These are phyloP conservation scores for Subanguina moxae DNA, from an alignment of 1,140 invertebrate genomes.

Conservation along the genomic window DNA sequence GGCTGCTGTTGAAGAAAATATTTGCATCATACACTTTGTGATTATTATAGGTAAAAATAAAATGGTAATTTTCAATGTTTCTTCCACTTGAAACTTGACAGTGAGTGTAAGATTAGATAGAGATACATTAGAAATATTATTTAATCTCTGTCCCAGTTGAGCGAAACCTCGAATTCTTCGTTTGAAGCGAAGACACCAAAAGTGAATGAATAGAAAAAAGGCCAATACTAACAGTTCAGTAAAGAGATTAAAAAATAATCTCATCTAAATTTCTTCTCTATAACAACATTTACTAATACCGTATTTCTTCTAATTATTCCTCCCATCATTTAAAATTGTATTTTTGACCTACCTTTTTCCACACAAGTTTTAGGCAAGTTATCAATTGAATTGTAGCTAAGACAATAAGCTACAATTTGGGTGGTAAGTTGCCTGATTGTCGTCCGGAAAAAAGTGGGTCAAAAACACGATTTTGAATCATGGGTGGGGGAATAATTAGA, in stretches of 20 bases:
- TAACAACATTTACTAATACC: too few species aligned
- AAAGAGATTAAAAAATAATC: not conserved
- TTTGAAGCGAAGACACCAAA: not conserved
- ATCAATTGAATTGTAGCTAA: too few species aligned
- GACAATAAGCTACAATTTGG: too few species aligned
- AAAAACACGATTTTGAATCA: too few species aligned
- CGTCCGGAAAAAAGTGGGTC: too few species aligned
- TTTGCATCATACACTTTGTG: not conserved
- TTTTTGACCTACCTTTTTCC: too few species aligned
- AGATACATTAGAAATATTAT: not conserved
- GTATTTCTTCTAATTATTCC: too few species aligned
- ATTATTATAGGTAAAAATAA: not conserved
- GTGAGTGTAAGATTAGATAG: not conserved
- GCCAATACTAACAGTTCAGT: not conserved
- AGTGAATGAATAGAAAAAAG: not conserved
- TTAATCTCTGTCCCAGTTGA: not conserved
- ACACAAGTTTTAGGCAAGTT: too few species aligned
- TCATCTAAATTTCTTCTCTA: not conserved
- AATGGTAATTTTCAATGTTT: not conserved
- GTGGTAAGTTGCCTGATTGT: too few species aligned
- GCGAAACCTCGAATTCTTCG: not conserved
- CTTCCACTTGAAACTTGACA: conserved; percentile 1
- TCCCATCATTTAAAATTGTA: too few species aligned
- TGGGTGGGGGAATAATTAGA: too few species aligned
- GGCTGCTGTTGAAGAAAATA: not conserved